Base-by-base conservation (phyloP, 1,140 invertebrate genomes). In the Papilio glaucus region DNA sequence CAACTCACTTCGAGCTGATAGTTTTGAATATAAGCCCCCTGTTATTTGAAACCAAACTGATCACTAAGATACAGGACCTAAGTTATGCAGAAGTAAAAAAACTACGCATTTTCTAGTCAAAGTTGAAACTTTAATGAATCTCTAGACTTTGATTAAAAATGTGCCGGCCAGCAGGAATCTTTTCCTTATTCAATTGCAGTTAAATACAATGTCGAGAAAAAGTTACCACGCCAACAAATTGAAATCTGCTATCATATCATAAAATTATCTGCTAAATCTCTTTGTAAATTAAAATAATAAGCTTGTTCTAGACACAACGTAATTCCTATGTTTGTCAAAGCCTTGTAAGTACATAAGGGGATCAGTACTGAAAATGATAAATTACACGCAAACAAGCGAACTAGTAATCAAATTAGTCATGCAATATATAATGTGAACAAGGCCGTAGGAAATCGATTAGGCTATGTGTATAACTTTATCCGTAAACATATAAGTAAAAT, bases 111-210 rank as follows among this genome's bases (percentile, higher is more conserved):
- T 62, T 21, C 37, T 21, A 15, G 37, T 61, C 60, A 65, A 65
- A 24, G 29, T 65, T 15, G 37, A 21, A 38, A 65, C 62, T 65
- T 65, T 24, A 65, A 41, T 24, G 62, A 39, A 65, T 10, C 1
- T 24, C 18, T 65, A 63, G 62, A 65, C 37, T 65, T 15, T 65
- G 37, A 39, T 65, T 62, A 18, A 41, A 65, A 65, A 41, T 65
- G 62, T 37, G 5, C 37, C 37, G 18, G 37, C 33, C 15, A 60
- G n/a, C n/a, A 37, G 26, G 3, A 37, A 61, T 61, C 12, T 63
- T 38, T 63, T 15, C 13, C n/a, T 21, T 63, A 39, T 63, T 39
- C n/a, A 63, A 33, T 63, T 18, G 33, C 15, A 37, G 33, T 33
- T 10, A 63, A 63, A 10, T 37, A 62, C 60, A 62, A 38, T 62